Evolutionary conservation across 53 echinoderm and acorn worm genomes (phyloP).

Genomic region (Crossaster papposus): DNA sequence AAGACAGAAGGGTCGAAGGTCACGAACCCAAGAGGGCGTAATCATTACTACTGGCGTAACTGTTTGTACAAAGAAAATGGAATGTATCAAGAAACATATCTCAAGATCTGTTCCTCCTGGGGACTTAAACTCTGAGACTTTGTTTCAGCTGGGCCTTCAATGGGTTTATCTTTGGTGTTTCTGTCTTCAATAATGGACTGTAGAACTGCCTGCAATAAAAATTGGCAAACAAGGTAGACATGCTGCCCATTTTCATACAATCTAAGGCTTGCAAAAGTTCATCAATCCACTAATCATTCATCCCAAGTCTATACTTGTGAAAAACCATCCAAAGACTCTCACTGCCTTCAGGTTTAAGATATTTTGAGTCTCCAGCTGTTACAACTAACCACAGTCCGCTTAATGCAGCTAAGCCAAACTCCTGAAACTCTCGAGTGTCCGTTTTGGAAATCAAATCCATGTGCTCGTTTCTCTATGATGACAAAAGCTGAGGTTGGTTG

Average conservation of each 20-base stretch:
- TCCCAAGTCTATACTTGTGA: constrained; percentile 4
- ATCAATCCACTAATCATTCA: not conserved
- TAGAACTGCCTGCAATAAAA: constrained; percentile 25
- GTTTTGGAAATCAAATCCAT: not conserved
- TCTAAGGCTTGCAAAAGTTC: not conserved
- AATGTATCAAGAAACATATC: constrained; percentile 38
- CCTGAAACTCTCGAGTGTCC: not conserved
- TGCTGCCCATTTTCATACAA: constrained; percentile 8
- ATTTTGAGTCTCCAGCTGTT: constrained; percentile 24
- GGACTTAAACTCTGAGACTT: not conserved
- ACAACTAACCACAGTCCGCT: not conserved
- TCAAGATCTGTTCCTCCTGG: constrained; percentile 29
- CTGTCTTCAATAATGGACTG: not conserved
- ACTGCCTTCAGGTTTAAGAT: constrained; percentile 1
- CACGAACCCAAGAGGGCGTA: too few relatives aligned
- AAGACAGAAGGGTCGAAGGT: too few relatives aligned
- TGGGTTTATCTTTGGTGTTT: constrained; percentile 1
- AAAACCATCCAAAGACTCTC: not conserved
- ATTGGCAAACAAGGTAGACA: constrained; percentile 10
- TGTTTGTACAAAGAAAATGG: constrained; percentile 27
- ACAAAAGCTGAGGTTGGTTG: not conserved
- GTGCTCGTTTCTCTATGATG: constrained; percentile 5
- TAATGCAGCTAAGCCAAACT: not conserved
- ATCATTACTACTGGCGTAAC: too few relatives aligned
- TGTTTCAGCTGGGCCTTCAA: not conserved